Evolutionary conservation across 2,888 invertebrate species (phyloP), one percentile per base, ranked within the genome.

Genomic region (Meandrusa payeni): DNA sequence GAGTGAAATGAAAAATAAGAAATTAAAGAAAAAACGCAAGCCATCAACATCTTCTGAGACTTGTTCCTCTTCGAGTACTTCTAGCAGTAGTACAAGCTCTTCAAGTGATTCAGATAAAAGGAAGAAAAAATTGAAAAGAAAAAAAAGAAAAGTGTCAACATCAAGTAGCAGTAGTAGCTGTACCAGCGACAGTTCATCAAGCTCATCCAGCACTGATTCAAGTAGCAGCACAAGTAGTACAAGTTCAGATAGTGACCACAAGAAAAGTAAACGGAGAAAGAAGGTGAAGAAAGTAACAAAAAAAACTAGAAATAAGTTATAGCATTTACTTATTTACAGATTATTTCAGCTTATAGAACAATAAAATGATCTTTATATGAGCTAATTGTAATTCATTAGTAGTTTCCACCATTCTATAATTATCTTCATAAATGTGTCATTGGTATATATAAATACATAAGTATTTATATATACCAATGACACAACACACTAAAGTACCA

Each of bases 111-210:
- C 61, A 22, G 69, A 71, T 46, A 59, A 52, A 33, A 79, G 64
- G 41, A 81, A 69, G 52, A 82, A 64, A 37, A 69, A 63, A 36
- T 39, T 58, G 12, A 61, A 53, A 51, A 64, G 59, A 39, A 75
- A 63, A 52, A 76, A 64, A 48, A 75, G 69, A 51, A 76, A 73
- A 43, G 57, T 64, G 51, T 78, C 78, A 12, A 64, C 76, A 15
- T 73, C 76, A n/a, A 81, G 75, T 45, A 74, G 69, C 38, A 80
- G 80, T 50, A 76, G 80, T 50, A 76, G 72, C 48, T 69, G 67
- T 19, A 38, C 43, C 13, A 44, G 43, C 26, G 55, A 62, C 43
- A 76, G 69, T 59, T 67, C 75, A 22, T 59, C 66, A 36, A 74
- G 70, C 46, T 69, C 72, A n/a, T 75, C 79, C 3, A 74, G 68